A percentile compares a stretch with the other conserved stretches of the same genome.
These are phyloP conservation scores for Apantesis nais DNA, from an alignment of 2,888 invertebrate genomes.

Conservation along the genomic window DNA sequence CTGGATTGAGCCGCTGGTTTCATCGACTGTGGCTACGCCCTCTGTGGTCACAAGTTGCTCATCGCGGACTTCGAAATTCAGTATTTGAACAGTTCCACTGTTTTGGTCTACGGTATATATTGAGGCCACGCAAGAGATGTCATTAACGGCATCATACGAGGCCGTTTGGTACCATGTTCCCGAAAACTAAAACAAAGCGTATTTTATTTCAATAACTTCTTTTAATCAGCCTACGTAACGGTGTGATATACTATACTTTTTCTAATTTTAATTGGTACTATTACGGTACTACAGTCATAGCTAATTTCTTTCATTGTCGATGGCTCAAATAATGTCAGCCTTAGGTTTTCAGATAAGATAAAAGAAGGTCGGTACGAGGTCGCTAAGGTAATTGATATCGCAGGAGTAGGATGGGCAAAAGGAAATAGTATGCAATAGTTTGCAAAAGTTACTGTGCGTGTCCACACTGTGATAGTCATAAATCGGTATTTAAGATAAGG, in stretches of 20 bases:
- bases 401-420: neutral
- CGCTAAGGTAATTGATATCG: neutral
- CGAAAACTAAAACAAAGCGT: conserved; percentile 62
- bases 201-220: neutral
- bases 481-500: no score
- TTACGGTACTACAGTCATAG: neutral
- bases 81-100: conserved; percentile 57
- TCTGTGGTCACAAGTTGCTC: conserved; percentile 58
- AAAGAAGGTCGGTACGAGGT: neutral
- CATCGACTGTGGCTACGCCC: conserved; percentile 65
- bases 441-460: no score
- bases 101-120: conserved; percentile 56
- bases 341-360: neutral
- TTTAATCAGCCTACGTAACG: neutral
- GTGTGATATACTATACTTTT: neutral
- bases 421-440: neutral
- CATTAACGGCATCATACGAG: conserved; percentile 64
- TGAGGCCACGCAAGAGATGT: conserved; percentile 65
- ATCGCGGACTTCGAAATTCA: conserved; percentile 71
- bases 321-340: neutral
- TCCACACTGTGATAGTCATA: no score
- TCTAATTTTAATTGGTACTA: neutral
- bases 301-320: neutral
- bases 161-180: conserved; percentile 76
- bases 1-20: neutral